A percentile compares a stretch with the other conserved stretches of the same genome.
Evolutionary conservation across 2,888 invertebrate species (phyloP).

Genomic region (Machimus rusticus): DNA sequence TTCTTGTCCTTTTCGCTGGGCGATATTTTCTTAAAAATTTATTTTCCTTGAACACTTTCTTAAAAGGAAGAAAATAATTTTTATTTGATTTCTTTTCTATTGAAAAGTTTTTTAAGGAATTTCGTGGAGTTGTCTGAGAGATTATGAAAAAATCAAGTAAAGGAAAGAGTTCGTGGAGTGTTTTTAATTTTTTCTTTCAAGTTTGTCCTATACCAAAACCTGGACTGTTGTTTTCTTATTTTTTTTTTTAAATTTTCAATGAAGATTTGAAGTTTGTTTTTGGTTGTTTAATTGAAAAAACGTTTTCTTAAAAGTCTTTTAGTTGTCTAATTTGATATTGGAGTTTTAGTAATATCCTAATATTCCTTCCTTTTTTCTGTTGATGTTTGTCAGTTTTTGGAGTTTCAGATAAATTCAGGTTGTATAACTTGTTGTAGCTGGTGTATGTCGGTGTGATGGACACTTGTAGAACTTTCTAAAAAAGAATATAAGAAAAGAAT

Average conservation of each 20-base stretch:
- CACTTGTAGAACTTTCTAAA: constrained; percentile 17
- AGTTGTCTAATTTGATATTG: background rate
- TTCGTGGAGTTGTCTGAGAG: background rate
- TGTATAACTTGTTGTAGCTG: background rate
- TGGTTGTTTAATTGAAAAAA: background rate
- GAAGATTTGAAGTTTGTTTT: background rate
- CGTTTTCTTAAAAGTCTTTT: background rate
- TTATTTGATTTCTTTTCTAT: background rate
- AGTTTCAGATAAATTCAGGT: background rate
- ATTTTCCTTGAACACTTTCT: background rate
- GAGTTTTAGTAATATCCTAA: background rate
- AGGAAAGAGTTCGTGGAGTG: background rate
- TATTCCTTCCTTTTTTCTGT: background rate
- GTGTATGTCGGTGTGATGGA: constrained; percentile 12
- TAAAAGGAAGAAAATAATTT: background rate
- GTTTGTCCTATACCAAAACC: background rate
- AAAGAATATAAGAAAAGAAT: background rate
- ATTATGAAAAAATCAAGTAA: background rate
- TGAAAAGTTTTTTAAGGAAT: background rate
- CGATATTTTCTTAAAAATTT: background rate
- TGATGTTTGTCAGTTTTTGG: background rate
- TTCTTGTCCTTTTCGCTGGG: background rate
- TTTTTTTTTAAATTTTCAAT: background rate
- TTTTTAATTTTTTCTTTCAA: background rate
- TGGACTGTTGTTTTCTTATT: background rate